These are phyloP conservation scores for Mustelus asterias DNA, from an alignment of 2,113 vertebrate genomes.

Conservation along the genomic window DNA sequence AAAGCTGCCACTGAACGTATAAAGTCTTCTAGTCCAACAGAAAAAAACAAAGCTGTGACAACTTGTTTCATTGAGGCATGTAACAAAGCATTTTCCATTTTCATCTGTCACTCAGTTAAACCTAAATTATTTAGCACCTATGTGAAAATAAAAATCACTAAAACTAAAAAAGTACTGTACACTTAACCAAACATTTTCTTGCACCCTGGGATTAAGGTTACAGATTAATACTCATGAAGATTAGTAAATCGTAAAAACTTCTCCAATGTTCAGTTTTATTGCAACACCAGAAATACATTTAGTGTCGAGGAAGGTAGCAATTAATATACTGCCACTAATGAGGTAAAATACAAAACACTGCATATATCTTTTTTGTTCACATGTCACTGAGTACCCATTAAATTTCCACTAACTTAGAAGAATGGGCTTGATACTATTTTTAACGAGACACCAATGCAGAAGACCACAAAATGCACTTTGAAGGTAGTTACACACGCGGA, in stretches of 20 bases:
- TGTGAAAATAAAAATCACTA: conserved; percentile 12
- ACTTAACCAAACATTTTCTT: not conserved
- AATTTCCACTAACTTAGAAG: not conserved
- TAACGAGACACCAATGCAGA: not conserved
- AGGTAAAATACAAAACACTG: not conserved
- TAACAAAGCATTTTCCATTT: not conserved
- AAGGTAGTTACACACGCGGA: not conserved
- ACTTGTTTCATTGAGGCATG: not conserved
- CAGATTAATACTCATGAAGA: not conserved
- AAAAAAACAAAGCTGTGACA: not conserved
- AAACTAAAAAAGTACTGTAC: not conserved
- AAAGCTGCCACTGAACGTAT: too few relatives aligned
- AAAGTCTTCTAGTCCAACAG: not conserved
- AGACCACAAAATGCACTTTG: not conserved
- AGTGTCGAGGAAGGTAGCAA: not conserved
- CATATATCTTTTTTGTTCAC: not conserved
- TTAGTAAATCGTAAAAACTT: not conserved
- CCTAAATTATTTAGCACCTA: conserved; percentile 6
- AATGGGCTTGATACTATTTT: not conserved
- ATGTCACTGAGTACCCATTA: not conserved
- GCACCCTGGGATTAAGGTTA: not conserved
- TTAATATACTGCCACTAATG: not conserved
- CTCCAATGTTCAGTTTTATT: not conserved
- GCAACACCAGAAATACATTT: not conserved
- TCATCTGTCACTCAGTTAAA: not conserved